A percentile compares a stretch with the other conserved stretches of the same genome.
Conservation (phyloP, 2,113 vertebrate genomes). For the Indicator maculatus region DNA sequence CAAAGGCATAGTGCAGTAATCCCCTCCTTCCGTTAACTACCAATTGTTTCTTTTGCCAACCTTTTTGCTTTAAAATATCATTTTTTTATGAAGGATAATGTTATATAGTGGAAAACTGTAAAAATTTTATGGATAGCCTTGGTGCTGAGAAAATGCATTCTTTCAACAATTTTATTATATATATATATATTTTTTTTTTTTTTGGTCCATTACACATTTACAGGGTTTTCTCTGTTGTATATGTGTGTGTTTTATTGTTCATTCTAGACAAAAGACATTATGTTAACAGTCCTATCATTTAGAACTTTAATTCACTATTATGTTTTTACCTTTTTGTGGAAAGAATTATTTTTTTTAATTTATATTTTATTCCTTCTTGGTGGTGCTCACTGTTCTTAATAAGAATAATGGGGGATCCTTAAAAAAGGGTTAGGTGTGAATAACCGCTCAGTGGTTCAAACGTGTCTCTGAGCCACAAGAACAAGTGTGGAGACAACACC, state of each 20-base stretch:
- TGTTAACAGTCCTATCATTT: conserved; percentile 70
- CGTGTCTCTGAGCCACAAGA: neutral
- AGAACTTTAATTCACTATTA: conserved; percentile 71
- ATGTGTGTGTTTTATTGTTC: conserved; percentile 62
- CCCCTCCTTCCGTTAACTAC: conserved; percentile 66
- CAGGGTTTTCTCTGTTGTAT: conserved; percentile 60
- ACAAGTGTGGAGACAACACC: neutral
- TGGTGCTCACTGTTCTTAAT: neutral
- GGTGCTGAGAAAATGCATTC: conserved; percentile 71
- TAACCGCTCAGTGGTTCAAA: neutral
- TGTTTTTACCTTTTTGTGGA: conserved; percentile 43
- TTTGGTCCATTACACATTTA: conserved; percentile 71
- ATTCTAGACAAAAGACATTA: conserved; percentile 70
- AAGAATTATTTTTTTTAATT: conserved; percentile 19
- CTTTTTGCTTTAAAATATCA: conserved; percentile 77
- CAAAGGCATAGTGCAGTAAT: conserved; percentile 47
- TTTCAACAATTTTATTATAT: conserved; percentile 74
- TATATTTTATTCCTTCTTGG: neutral
- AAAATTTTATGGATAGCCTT: conserved; percentile 73
- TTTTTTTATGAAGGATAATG: conserved; percentile 76
- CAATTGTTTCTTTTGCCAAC: conserved; percentile 69
- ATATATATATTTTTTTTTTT: neutral
- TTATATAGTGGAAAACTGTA: conserved; percentile 73
- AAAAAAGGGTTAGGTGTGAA: conserved; percentile 14
- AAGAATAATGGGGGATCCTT: conserved; percentile 22